These are phyloP conservation scores for Oenanthe melanoleuca DNA, from an alignment of 2,113 vertebrate genomes.

Conservation along the genomic window DNA sequence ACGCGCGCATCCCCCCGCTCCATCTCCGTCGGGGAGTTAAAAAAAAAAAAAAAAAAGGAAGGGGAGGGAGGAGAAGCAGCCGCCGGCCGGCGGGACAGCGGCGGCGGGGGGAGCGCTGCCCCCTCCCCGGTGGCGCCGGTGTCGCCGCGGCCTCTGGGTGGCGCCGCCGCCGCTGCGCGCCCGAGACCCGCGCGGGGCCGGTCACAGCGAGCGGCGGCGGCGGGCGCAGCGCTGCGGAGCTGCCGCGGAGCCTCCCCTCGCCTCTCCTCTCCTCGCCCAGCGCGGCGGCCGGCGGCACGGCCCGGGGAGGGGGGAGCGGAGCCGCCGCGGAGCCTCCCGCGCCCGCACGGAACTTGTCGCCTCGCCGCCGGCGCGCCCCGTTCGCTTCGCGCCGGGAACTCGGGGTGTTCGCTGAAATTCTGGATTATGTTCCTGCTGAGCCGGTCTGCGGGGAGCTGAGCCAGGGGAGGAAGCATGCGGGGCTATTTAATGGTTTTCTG, in stretches of 20 bases:
- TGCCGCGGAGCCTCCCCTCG: no score
- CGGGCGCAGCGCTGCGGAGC: no score
- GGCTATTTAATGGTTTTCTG: constrained; percentile 61
- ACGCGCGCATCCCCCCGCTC: neutral
- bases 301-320: neutral
- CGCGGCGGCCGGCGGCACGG: neutral
- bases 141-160: neutral
- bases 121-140: neutral
- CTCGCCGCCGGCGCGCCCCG: neutral
- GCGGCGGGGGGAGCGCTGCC: neutral
- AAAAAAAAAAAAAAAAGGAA: no score
- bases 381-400: neutral
- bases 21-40: neutral
- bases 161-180: neutral
- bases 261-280: no score
- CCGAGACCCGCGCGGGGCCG: no score
- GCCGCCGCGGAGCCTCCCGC: neutral
- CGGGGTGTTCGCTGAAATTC: neutral
- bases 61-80: neutral
- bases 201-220: no score
- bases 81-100: neutral
- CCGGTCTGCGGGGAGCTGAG: constrained; percentile 47
- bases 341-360: neutral
- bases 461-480: constrained; percentile 63
- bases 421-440: constrained; percentile 63